Percentiles rank a stretch among this genome's conserved stretches.
phyloP scores from a whole-genome alignment of 2,888 invertebrate genomes.

The Troides aeacus region DNA sequence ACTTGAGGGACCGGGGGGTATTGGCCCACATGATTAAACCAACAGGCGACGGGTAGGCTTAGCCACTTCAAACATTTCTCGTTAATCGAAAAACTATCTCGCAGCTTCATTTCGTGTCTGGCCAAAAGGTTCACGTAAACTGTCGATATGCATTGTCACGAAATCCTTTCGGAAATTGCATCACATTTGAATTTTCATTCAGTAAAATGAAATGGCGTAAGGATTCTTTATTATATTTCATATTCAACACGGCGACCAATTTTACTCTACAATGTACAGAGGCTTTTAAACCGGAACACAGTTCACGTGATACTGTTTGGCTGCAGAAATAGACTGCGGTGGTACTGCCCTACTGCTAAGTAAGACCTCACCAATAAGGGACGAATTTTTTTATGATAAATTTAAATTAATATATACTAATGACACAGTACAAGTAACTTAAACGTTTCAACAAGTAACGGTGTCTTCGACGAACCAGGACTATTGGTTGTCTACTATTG shows the following conservation, averaged over 20 bases:
- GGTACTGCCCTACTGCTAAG: too few species aligned
- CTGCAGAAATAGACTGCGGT: too few species aligned
- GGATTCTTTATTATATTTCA: not conserved
- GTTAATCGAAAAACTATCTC: constrained; percentile 31
- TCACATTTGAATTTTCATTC: constrained; percentile 1
- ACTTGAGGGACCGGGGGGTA: constrained; percentile 25
- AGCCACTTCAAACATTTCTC: constrained; percentile 28
- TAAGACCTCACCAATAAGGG: too few species aligned
- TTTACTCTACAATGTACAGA: not conserved
- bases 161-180: not conserved
- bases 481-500: too few species aligned
- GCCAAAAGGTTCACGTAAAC: constrained; percentile 5
- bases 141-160: not conserved
- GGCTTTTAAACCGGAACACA: not conserved
- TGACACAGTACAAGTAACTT: too few species aligned
- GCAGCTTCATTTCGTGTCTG: constrained; percentile 15
- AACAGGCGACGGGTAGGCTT: constrained; percentile 23
- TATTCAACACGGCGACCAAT: not conserved
- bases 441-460: too few species aligned
- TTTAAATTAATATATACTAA: too few species aligned
- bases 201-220: not conserved
- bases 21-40: constrained; percentile 30
- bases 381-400: too few species aligned
- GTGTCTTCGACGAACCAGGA: too few species aligned
- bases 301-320: too few species aligned